Evolutionary conservation across 2,888 invertebrate species (phyloP).

Genomic region (Brachyptera risi): DNA sequence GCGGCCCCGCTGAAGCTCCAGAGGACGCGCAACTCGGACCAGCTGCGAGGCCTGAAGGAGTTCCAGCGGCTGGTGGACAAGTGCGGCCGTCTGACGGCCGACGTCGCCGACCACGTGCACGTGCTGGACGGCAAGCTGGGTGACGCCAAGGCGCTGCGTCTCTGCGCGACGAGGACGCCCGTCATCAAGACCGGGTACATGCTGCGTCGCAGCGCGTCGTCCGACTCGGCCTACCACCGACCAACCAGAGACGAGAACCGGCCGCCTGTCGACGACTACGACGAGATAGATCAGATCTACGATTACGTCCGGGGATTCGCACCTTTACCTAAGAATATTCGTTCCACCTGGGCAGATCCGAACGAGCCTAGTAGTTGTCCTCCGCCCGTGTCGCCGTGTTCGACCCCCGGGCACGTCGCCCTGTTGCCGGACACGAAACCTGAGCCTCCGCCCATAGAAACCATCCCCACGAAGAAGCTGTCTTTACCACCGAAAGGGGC

Average conservation of each 20-base stretch:
- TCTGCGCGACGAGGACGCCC: conserved; percentile 14
- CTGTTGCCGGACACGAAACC: conserved; percentile 61
- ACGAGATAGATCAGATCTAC: conserved; percentile 95
- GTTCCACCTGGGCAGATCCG: conserved; percentile 57
- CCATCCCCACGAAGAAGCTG: conserved; percentile 80
- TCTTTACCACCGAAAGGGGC: conserved; percentile 14
- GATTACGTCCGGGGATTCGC: conserved; percentile 93
- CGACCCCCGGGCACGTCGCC: conserved; percentile 52
- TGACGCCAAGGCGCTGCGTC: conserved; percentile 45
- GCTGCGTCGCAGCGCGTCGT: conserved; percentile 71
- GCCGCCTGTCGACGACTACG: conserved; percentile 72
- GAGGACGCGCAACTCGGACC: conserved; percentile 76
- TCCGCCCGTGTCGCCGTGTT: conserved; percentile 54
- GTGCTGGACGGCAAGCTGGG: conserved; percentile 76
- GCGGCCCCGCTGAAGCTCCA: conserved; percentile 83
- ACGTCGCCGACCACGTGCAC: conserved; percentile 76
- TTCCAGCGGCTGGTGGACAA: conserved; percentile 75
- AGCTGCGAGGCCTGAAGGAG: conserved; percentile 62
- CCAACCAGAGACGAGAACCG: conserved; percentile 62
- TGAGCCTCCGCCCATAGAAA: conserved; percentile 88
- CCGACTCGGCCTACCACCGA: conserved; percentile 61
- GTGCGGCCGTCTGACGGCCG: conserved; percentile 66
- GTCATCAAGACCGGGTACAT: conserved; percentile 62
- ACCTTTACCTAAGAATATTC: conserved; percentile 77
- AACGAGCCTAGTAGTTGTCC: conserved; percentile 22